Percentiles rank a stretch among this genome's conserved stretches.
These are phyloP conservation scores for Oscheius onirici DNA, from an alignment of 2,888 invertebrate genomes.

Conservation along the genomic window DNA sequence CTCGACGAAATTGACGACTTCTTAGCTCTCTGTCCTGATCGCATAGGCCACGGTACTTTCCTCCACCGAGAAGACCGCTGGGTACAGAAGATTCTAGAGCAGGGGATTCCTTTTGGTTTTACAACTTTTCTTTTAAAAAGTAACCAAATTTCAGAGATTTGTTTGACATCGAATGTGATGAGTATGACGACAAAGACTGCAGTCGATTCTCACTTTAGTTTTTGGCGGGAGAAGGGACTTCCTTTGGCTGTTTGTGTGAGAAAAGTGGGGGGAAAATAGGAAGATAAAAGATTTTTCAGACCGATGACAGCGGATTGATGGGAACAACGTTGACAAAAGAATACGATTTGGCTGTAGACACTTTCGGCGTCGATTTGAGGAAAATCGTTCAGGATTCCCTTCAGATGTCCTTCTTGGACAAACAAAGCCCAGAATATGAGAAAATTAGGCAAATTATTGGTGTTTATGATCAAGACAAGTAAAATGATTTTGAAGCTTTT, in stretches of 20 bases:
- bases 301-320: slow-evolving; percentile 46
- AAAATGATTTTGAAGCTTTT: too few species aligned
- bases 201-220: slow-evolving; percentile 34
- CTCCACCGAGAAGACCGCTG: slow-evolving; percentile 19
- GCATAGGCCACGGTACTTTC: slow-evolving; percentile 37
- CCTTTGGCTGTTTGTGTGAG: slow-evolving; percentile 16
- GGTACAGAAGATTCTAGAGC: slow-evolving; percentile 11
- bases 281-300: slow-evolving; percentile 37
- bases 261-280: not conserved
- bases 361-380: not conserved
- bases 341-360: slow-evolving; percentile 21
- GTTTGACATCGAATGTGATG: slow-evolving; percentile 42
- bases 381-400: not conserved
- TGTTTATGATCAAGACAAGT: too few species aligned
- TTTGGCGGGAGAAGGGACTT: slow-evolving; percentile 34
- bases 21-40: slow-evolving; percentile 32
- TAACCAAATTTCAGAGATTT: slow-evolving; percentile 37
- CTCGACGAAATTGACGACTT: slow-evolving; percentile 35
- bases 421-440: not conserved
- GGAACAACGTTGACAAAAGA: slow-evolving; percentile 22
- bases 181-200: slow-evolving; percentile 25
- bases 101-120: slow-evolving; percentile 31
- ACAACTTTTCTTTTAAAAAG: not conserved
- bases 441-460: too few species aligned
- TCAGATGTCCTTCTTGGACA: slow-evolving; percentile 20